Percentiles rank a stretch among this genome's conserved stretches.
Evolutionary conservation across 2,113 vertebrate species (phyloP).

Genomic region (Podarcis cretensis): DNA sequence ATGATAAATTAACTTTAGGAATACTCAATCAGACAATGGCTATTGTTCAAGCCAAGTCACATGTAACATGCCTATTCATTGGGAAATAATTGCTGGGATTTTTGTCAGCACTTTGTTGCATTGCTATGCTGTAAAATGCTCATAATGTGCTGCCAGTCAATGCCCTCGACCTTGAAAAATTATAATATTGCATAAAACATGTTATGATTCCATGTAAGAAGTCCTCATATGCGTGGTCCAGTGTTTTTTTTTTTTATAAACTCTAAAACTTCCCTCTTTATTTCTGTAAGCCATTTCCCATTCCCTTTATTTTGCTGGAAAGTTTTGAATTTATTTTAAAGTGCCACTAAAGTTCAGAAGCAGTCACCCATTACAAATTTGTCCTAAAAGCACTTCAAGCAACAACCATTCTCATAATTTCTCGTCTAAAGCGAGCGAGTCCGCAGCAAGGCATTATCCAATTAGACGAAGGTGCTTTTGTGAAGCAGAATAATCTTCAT

Average conservation of each 20-base stretch:
- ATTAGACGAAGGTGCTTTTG: constrained; percentile 35
- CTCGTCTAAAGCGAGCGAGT: constrained; percentile 25
- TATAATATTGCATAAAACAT: not conserved
- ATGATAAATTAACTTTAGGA: not conserved
- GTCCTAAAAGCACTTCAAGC: not conserved
- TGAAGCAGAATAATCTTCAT: constrained; percentile 29
- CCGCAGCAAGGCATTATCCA: constrained; percentile 18
- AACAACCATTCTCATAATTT: constrained; percentile 10
- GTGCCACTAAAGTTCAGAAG: not conserved
- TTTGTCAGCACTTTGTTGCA: not conserved
- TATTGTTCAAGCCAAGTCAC: not conserved
- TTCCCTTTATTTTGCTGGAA: not conserved
- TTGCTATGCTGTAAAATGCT: not conserved
- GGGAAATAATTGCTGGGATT: not conserved
- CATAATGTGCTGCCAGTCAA: not conserved
- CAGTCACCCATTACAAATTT: not conserved
- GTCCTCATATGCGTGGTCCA: not conserved
- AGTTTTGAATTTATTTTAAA: not conserved
- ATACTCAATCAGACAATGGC: not conserved
- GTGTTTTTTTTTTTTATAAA: not conserved
- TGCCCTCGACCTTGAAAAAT: not conserved
- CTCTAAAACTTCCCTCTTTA: not conserved
- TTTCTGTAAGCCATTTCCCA: not conserved
- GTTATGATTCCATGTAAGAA: not conserved
- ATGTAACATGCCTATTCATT: not conserved